Evolutionary conservation across 2,797 vertebrate species (phyloP).

Genomic region (Dromococcyx pavoninus): DNA sequence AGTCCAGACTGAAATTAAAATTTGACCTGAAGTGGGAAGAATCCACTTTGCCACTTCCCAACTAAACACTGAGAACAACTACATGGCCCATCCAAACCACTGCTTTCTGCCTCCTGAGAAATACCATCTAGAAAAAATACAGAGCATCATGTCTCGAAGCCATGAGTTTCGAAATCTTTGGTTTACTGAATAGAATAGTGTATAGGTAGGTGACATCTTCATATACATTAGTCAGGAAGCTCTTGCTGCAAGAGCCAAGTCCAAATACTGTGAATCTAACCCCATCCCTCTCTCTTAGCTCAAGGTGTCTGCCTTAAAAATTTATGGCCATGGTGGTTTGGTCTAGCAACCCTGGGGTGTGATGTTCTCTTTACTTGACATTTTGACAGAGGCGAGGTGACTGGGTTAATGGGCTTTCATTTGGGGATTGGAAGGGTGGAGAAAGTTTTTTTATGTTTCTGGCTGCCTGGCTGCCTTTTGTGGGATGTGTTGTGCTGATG

Average conservation of each 20-base stretch:
- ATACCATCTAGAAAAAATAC: neutral
- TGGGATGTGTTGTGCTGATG: slow-evolving; percentile 17
- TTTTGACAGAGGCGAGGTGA: slow-evolving; percentile 33
- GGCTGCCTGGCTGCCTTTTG: neutral
- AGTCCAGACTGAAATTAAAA: slow-evolving; percentile 19
- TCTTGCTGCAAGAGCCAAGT: neutral
- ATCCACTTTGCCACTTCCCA: neutral
- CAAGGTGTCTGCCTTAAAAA: neutral
- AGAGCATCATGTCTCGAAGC: neutral
- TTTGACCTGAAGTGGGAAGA: neutral
- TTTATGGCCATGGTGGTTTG: neutral
- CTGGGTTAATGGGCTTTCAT: neutral
- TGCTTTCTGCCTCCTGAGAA: neutral
- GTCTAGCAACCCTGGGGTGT: neutral
- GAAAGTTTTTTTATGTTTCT: neutral
- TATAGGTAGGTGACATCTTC: neutral
- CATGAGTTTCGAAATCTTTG: neutral
- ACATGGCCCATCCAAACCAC: neutral
- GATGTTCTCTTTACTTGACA: slow-evolving; percentile 35
- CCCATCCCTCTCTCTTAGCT: neutral
- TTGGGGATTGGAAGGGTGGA: slow-evolving; percentile 24
- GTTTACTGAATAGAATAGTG: neutral
- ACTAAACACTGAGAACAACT: neutral
- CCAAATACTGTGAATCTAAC: neutral
- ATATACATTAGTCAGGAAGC: neutral